Conservation (phyloP, 2,797 vertebrate genomes). For the Caiman crocodilus region DNA sequence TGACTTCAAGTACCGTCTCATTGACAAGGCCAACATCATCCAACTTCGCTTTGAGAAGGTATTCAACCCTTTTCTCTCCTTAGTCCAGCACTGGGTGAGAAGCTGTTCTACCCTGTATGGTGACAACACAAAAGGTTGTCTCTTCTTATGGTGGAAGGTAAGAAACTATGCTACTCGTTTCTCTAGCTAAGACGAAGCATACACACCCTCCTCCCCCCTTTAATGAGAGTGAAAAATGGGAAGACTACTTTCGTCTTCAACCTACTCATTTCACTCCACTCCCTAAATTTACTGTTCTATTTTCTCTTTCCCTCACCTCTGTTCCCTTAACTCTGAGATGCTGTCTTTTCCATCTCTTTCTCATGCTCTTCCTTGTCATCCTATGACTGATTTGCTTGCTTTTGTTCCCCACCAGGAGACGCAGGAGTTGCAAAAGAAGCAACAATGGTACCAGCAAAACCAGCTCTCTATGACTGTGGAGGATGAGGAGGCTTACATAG, state of each 20-base stretch:
- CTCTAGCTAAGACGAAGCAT: not conserved
- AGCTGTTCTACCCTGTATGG: not conserved
- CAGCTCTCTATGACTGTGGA: slow-evolving; percentile 69
- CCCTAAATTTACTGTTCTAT: not conserved
- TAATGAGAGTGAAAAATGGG: slow-evolving; percentile 11
- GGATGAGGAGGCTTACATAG: slow-evolving; percentile 78
- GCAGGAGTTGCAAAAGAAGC: slow-evolving; percentile 82
- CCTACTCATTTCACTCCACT: not conserved
- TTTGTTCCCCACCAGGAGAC: slow-evolving; percentile 78
- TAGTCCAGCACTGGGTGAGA: too few species aligned
- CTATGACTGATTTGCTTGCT: not conserved
- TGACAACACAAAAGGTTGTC: not conserved
- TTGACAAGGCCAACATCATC: slow-evolving; percentile 83
- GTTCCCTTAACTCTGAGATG: not conserved
- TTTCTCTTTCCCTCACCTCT: not conserved
- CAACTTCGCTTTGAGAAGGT: slow-evolving; percentile 86
- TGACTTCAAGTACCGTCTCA: slow-evolving; percentile 81
- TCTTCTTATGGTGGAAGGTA: not conserved
- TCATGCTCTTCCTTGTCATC: not conserved
- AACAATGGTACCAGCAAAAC: slow-evolving; percentile 85
- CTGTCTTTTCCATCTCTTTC: not conserved
- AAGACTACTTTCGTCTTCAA: not conserved
- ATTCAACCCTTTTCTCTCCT: not conserved
- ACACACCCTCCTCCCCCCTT: not conserved
- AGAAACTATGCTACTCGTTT: not conserved